A percentile compares a stretch with the other conserved stretches of the same genome.
Conservation (phyloP, 2,113 vertebrate genomes). For the Equus quagga region DNA sequence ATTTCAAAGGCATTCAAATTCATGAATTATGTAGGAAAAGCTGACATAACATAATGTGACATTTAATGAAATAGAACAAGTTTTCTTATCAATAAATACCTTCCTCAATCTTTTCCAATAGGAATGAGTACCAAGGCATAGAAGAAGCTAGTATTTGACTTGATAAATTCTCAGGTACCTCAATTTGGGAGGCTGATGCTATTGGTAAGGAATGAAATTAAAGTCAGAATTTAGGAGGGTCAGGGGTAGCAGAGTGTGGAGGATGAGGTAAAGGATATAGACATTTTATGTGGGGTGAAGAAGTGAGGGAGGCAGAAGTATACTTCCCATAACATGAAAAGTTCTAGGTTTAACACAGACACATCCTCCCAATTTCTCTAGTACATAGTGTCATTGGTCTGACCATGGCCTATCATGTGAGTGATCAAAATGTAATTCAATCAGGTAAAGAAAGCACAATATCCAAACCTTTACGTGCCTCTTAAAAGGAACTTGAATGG, state of each 20-base stretch:
- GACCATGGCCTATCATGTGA: not conserved
- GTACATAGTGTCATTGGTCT: not conserved
- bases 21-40: not conserved
- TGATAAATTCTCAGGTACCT: not conserved
- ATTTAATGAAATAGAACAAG: not conserved
- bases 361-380: not conserved
- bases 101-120: not conserved
- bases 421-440: not conserved
- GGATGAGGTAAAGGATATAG: not conserved
- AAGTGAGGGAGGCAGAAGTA: not conserved
- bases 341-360: not conserved
- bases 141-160: not conserved
- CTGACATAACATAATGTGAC: not conserved
- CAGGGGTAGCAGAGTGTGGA: not conserved
- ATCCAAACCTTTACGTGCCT: not conserved
- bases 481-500: not conserved
- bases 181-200: not conserved
- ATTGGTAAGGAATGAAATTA: not conserved
- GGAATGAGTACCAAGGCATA: not conserved
- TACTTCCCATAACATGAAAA: not conserved
- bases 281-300: not conserved
- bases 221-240: not conserved
- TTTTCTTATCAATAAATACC: slow-evolving; percentile 5
- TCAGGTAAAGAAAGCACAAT: not conserved
- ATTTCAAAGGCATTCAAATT: not conserved